A percentile compares a stretch with the other conserved stretches of the same genome.
Conservation (phyloP, 1,140 invertebrate genomes). For the Mycetomoellerius zeteki region DNA sequence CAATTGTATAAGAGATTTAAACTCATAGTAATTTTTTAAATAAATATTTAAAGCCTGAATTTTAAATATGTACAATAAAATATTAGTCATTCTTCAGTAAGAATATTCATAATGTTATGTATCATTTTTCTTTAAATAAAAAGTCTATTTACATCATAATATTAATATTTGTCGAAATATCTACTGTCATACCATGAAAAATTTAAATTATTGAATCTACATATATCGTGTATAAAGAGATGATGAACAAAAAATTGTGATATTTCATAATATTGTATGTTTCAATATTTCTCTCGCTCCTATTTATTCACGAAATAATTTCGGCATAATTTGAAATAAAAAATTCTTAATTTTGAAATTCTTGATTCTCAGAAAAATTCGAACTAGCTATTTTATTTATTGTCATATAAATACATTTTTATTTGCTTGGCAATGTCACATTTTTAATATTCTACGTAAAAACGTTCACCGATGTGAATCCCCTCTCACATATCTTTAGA, state of each 20-base stretch:
- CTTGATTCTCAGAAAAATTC: background rate
- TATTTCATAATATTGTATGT: background rate
- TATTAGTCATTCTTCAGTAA: background rate
- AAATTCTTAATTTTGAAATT: background rate
- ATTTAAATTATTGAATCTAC: background rate
- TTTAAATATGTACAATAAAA: background rate
- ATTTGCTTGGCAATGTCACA: slow-evolving; percentile 22
- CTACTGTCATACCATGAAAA: background rate
- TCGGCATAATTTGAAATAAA: background rate
- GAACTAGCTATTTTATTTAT: background rate
- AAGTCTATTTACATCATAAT: background rate
- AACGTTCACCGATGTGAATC: slow-evolving; percentile 5
- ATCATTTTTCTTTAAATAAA: background rate
- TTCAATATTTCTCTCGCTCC: background rate
- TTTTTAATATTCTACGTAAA: slow-evolving; percentile 45
- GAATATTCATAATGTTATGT: background rate
- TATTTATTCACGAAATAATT: background rate
- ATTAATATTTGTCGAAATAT: background rate
- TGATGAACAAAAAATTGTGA: background rate
- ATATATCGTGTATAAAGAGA: background rate
- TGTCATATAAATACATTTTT: slow-evolving; percentile 21
- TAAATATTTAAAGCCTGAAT: background rate
- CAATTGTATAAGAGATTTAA: background rate
- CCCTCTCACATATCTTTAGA: slow-evolving; percentile 24
- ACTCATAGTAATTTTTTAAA: background rate